Percentiles rank a stretch among this genome's conserved stretches.
Conservation (phyloP, 2,797 vertebrate species). For the Otolemur crassicaudatus region DNA sequence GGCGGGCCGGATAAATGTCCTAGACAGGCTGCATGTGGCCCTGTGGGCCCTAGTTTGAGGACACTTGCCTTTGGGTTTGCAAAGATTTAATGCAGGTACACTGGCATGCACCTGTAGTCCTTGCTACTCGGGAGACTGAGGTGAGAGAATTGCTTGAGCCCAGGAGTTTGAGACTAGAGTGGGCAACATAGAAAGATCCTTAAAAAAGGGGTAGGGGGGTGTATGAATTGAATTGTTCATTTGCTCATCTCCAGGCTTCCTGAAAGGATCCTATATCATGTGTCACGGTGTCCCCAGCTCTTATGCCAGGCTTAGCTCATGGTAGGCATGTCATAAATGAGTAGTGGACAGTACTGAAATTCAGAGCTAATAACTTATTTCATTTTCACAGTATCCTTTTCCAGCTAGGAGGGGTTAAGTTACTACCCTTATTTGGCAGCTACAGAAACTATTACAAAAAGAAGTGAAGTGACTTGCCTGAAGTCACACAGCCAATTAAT, state of each 20-base stretch:
- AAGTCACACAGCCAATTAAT: constrained; percentile 46
- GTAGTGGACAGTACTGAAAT: background rate
- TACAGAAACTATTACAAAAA: constrained; percentile 15
- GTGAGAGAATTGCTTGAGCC: background rate
- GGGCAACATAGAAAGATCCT: background rate
- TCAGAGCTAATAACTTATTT: constrained; percentile 22
- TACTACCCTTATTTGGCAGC: constrained; percentile 18
- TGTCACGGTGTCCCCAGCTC: background rate
- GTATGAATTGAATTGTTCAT: background rate
- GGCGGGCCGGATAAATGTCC: no score
- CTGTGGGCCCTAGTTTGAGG: no score
- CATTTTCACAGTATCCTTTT: background rate
- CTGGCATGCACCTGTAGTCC: background rate
- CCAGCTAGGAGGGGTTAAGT: constrained; percentile 13
- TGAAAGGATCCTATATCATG: background rate
- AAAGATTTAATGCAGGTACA: background rate
- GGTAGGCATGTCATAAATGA: background rate
- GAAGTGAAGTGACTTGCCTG: constrained; percentile 20
- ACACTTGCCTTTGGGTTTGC: background rate
- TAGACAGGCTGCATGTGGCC: no score
- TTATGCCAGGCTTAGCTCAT: background rate
- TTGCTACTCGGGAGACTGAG: background rate
- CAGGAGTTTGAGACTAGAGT: background rate
- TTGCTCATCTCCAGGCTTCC: background rate
- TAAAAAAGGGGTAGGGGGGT: background rate